Base-by-base conservation (phyloP, 2,113 vertebrate genomes). In the Brachyhypopomus gauderio region DNA sequence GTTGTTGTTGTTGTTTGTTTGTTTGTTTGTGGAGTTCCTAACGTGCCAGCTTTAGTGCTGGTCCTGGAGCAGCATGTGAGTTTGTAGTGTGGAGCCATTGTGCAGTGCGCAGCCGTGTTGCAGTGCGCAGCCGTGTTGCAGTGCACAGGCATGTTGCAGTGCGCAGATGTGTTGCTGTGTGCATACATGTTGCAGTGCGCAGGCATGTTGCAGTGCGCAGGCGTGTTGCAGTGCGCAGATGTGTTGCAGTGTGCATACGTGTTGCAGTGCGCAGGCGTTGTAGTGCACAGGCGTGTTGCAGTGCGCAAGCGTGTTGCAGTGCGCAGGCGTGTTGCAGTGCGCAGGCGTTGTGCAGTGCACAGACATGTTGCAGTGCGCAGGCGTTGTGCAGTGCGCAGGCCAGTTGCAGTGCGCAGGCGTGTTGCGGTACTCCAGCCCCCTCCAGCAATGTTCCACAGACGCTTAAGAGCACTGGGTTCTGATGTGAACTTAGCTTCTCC, bases 401-500 rank as follows among this genome's bases (percentile, higher is more conserved):
- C 64, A 17, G 14, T 36, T 78, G 60, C 23, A 63, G 60, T 27
- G 16, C 5, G 25, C 20, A 22, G 6, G 23, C n/a, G 2, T 27
- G 3, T 3, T 30, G 30, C 7, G 9, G 27, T 36, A 6, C 17
- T 20, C 16, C 17, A 17, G 64, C 17, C 4, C 64, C 36, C 56
- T 62, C 2, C 1, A 58, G 38, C 67, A 79, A 56, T 59, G 41
- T 4, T 52, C 23, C 27, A 74, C 79, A 74, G 60, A 20, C 70
- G 38, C 48, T 30, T 16, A 67, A 63, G 63, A 69, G 63, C 41
- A 64, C 59, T 34, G 41, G 80, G 77, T 80, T 85, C 71, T 85
- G 86, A 87, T 86, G 86, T 88, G 86, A 87, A 84, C 85, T 81
- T 76, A 72, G 81, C 84, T 78, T 85, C 78, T 89, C 87, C 86